phyloP scores from a whole-genome alignment of 2,888 invertebrate genomes.

The Ochropleura leucogaster region DNA sequence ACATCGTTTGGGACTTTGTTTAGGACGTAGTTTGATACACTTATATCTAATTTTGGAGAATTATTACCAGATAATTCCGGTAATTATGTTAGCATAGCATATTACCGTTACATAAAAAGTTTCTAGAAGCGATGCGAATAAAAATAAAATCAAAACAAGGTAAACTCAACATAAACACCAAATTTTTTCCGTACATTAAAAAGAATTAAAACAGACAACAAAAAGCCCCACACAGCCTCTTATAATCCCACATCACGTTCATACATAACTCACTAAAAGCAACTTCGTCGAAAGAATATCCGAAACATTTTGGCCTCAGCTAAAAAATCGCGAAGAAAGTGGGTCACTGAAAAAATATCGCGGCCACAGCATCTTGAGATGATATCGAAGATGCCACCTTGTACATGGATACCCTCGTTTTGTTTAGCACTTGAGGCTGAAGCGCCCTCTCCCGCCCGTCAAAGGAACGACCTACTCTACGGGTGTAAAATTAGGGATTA shows the following conservation, averaged over 20 bases:
- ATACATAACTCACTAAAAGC: conserved; percentile 32
- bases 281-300: conserved; percentile 35
- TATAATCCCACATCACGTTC: conserved; percentile 38
- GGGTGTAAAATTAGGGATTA: conserved; percentile 66
- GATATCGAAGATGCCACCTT: conserved; percentile 71
- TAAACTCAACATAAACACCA: neutral
- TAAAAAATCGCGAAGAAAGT: conserved; percentile 68
- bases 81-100: neutral
- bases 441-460: conserved; percentile 71
- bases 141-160: neutral
- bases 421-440: conserved; percentile 79
- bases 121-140: neutral
- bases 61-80: conserved; percentile 7
- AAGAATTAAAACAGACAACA: conserved; percentile 8
- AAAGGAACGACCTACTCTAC: conserved; percentile 71
- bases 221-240: neutral
- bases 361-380: conserved; percentile 76
- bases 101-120: no score
- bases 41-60: neutral
- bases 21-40: neutral
- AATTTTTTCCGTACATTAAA: neutral
- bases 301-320: conserved; percentile 46
- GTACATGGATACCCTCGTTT: conserved; percentile 76
- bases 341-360: conserved; percentile 81
- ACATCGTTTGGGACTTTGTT: conserved; percentile 11